Evolutionary conservation across 53 echinoderm and acorn worm species (phyloP), one percentile per base, ranked within the genome.

Genomic region (Crossaster papposus): DNA sequence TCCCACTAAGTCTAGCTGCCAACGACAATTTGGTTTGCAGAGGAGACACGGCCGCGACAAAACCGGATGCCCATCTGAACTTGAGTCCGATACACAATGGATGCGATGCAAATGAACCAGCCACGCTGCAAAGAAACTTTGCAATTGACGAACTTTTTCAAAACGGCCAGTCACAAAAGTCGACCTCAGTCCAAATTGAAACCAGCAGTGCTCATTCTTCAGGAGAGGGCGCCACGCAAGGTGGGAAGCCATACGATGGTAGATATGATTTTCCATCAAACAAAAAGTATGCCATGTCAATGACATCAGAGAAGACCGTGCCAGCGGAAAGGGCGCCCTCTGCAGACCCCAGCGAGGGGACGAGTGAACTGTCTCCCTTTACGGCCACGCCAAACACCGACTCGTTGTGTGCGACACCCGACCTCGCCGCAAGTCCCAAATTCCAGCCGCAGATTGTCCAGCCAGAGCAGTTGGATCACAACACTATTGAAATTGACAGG

Each of bases 361-460:
- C 84, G 13, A 84, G 84, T 36, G 72, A 71, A 23, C 20, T 84
- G 22, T 84, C 72, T 22, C 84, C 84, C 11, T 84, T 84, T 72
- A 84, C 84, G 15, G 72, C 70, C 53, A 84, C 84, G 1, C 72
- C 84, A 4, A 72, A 31, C 30, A 84, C 54, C 24, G 62, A 64
- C 13, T 84, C 84, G 2, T 65, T 72, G 51, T 52, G 84, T 51
- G 71, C 72, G 32, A 84, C 84, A 20, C 84, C 84, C 30, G 84
- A 84, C 52, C 29, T 26, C 30, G 6, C 71, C 31, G 30, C 71
- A 51, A 84, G 72, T 51, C 73, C 72, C 52, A 4, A 52, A 15
- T 31, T 72, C 29, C 83, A 75, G 76, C 76, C 24, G 62, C 75
- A 36, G 36, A 18, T 30, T 54, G 30, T 75, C 11, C 76, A 33